Evolutionary conservation across 1,140 invertebrate species (phyloP).

Genomic region (Melanaphis sacchari): DNA sequence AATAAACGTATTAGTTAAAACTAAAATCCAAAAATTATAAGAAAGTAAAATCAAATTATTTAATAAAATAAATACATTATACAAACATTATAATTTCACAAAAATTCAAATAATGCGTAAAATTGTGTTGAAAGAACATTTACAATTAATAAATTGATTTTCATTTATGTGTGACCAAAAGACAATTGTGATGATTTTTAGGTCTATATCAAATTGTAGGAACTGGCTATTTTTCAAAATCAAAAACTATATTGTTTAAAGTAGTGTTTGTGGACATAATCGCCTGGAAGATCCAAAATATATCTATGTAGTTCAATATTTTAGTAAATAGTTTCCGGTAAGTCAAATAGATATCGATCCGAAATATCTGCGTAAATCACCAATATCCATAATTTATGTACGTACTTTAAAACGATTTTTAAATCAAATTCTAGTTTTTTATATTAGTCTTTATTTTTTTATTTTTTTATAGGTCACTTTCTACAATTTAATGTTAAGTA

Average conservation of each 20-base stretch:
- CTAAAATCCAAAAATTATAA: not conserved
- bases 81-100: not conserved
- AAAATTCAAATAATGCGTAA: not conserved
- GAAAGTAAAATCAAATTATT: not conserved
- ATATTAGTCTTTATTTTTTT: not conserved
- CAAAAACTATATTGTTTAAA: not conserved
- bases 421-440: not conserved
- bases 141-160: not conserved
- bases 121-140: not conserved
- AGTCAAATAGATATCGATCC: not conserved
- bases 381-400: too few species aligned
- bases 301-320: not conserved
- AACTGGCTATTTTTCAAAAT: not conserved
- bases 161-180: not conserved
- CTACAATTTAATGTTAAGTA: not conserved
- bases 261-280: not conserved
- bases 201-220: not conserved
- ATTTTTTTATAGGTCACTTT: not conserved
- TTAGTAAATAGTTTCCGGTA: not conserved
- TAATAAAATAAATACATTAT: not conserved
- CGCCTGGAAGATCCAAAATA: not conserved
- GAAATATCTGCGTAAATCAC: not conserved
- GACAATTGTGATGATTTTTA: not conserved
- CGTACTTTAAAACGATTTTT: too few species aligned
- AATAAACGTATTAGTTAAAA: not conserved